A percentile compares a stretch with the other conserved stretches of the same genome.
phyloP scores from a whole-genome alignment of 1,140 invertebrate genomes.

The Eubasilissa regina region DNA sequence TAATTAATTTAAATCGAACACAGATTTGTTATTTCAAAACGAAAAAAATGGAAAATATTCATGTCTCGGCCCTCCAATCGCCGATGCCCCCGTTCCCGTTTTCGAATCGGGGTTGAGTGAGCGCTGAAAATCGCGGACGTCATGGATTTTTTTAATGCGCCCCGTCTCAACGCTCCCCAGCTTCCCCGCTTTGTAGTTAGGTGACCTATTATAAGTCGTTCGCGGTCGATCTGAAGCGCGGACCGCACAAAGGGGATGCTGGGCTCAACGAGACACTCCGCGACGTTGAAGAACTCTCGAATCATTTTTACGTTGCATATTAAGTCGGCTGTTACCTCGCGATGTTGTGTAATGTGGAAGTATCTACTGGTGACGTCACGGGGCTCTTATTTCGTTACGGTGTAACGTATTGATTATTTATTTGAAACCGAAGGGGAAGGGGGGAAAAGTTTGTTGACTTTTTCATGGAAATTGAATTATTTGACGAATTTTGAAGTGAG shows the following conservation, averaged over 20 bases:
- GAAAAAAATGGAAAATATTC: no score
- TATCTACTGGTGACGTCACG: constrained; percentile 41
- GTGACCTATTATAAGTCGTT: constrained; percentile 53
- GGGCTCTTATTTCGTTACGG: neutral
- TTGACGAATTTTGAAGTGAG: no score
- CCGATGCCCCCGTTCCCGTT: neutral
- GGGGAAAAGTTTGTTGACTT: no score
- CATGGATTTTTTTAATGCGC: constrained; percentile 47
- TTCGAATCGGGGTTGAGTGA: constrained; percentile 49
- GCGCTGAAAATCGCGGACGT: constrained; percentile 57
- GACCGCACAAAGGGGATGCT: constrained; percentile 55
- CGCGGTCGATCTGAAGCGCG: constrained; percentile 49
- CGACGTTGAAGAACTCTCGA: constrained; percentile 50
- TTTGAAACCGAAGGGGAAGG: no score
- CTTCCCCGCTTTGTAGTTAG: constrained; percentile 43
- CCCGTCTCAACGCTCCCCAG: constrained; percentile 31
- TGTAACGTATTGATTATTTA: neutral
- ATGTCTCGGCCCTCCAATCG: no score
- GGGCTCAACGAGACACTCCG: constrained; percentile 42
- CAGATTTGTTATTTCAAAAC: no score
- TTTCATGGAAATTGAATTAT: no score
- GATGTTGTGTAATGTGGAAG: constrained; percentile 41
- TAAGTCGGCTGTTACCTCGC: constrained; percentile 28
- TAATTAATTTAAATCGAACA: no score
- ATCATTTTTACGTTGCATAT: constrained; percentile 54